A percentile compares a stretch with the other conserved stretches of the same genome.
Conservation (phyloP, 2,888 invertebrate genomes). For the Mythimna ferrago region DNA sequence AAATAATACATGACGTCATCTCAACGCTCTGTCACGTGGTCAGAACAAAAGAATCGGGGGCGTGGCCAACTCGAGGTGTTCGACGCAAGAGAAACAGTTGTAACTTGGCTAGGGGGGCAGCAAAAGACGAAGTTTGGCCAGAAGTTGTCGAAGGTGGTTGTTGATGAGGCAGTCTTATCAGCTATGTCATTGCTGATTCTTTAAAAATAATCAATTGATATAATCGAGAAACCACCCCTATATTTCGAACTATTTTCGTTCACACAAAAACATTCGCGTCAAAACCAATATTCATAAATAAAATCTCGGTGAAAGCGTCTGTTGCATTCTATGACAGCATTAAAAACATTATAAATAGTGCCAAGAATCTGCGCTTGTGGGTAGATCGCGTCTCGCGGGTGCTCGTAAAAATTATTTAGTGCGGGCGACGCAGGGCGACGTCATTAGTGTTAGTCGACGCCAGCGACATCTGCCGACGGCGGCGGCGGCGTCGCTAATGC, state of each 20-base stretch:
- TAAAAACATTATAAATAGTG: constrained; percentile 62
- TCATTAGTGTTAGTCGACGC: constrained; percentile 80
- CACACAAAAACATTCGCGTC: constrained; percentile 1
- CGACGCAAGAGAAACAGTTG: too few species aligned
- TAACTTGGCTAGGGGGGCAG: too few species aligned
- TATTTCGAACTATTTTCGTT: constrained; percentile 18
- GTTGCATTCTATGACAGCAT: constrained; percentile 50
- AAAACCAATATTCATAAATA: constrained; percentile 44
- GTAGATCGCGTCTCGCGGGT: constrained; percentile 74
- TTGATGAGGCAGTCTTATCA: too few species aligned
- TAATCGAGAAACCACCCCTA: not conserved
- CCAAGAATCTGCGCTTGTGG: constrained; percentile 56
- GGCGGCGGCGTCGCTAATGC: constrained; percentile 65
- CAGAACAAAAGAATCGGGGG: too few species aligned
- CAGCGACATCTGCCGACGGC: constrained; percentile 79
- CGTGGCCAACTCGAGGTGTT: too few species aligned
- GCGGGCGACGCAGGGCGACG: constrained; percentile 79
- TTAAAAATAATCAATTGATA: too few species aligned
- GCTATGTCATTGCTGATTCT: too few species aligned
- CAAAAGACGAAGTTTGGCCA: too few species aligned
- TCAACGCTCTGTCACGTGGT: too few species aligned
- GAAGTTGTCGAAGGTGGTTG: too few species aligned
- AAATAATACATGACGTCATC: too few species aligned
- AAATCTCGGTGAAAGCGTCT: constrained; percentile 46
- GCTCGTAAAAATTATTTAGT: constrained; percentile 89